Conservation (phyloP, 2,797 vertebrate species). For the Pangasius djambal region DNA sequence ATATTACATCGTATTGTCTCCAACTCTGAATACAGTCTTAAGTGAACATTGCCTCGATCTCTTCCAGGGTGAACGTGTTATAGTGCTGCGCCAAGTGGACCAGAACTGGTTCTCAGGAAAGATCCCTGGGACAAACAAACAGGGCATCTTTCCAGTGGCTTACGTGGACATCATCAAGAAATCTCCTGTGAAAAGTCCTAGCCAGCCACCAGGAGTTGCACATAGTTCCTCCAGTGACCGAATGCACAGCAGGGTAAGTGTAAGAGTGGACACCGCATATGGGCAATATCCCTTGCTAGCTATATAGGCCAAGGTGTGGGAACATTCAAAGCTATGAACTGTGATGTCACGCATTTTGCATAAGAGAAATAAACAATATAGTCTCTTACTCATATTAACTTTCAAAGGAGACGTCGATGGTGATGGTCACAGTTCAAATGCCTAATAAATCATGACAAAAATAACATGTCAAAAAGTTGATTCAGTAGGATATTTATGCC, state of each 20-base stretch:
- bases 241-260: slow-evolving; percentile 80
- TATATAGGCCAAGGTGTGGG: background rate
- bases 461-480: background rate
- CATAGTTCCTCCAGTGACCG: slow-evolving; percentile 80
- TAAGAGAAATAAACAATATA: slow-evolving; percentile 3
- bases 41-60: background rate
- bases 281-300: background rate
- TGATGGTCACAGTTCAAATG: background rate
- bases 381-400: slow-evolving; percentile 14
- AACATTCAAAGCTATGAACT: slow-evolving; percentile 6
- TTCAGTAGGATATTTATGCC: background rate
- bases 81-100: slow-evolving; percentile 85
- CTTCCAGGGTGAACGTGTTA: slow-evolving; percentile 80
- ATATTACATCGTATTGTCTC: background rate
- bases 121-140: slow-evolving; percentile 81
- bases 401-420: background rate
- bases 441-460: background rate
- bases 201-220: slow-evolving; percentile 76
- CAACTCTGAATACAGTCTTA: background rate
- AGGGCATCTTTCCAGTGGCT: slow-evolving; percentile 89
- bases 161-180: slow-evolving; percentile 85
- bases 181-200: slow-evolving; percentile 71
- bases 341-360: background rate
- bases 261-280: background rate
- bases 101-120: slow-evolving; percentile 90